Base-by-base conservation (phyloP, 2,888 invertebrate species). In the Oligia strigilis region DNA sequence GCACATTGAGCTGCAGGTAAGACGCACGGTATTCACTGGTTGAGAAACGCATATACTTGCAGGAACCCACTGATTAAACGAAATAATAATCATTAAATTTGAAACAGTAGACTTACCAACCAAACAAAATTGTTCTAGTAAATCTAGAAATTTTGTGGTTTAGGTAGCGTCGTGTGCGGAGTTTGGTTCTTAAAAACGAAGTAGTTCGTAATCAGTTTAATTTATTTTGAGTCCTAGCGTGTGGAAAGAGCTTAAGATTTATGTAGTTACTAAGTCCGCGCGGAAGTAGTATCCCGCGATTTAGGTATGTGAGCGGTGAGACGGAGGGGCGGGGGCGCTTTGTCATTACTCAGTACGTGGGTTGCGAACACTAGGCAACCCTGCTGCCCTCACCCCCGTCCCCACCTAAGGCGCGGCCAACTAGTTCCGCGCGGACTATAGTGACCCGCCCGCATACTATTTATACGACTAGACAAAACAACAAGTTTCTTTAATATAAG, bases 121-220 rank as follows among this genome's bases (percentile, higher is more conserved):
- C 19, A 64, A 79, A 13, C 14, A 23, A 49, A 49, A 17, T 74
- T n/a, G 29, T 60, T 81, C 9, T 23, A 66, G 60, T 23, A 36
- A 66, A 74, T 74, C 52, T 66, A 23, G 64, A 17, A 19, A 71
- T 17, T 64, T 55, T 19, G 65, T 65, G 9, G 36, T 65, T 40
- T 65, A 65, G 19, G 36, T 64, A n/a, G 17, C 40, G 11, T 80
- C 58, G 40, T n/a, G 14, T 36, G 29, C 6, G 11, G 66, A 80
- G 43, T 75, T 75, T 74, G 19, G 23, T 52, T n/a, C n/a, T 36
- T 46, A 43, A 40, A 40, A 43, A 9, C 43, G n/a, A 52, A 80
- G 43, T 66, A 52, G 43, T 74, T 23, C 13, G 70, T 58, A 9
- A 66, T 67, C 19, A 36, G 52, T 60, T 74, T 43, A 81, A 58